Evolutionary conservation across 1,140 invertebrate genomes (phyloP).

Genomic region (Schlechtendalia chinensis): DNA sequence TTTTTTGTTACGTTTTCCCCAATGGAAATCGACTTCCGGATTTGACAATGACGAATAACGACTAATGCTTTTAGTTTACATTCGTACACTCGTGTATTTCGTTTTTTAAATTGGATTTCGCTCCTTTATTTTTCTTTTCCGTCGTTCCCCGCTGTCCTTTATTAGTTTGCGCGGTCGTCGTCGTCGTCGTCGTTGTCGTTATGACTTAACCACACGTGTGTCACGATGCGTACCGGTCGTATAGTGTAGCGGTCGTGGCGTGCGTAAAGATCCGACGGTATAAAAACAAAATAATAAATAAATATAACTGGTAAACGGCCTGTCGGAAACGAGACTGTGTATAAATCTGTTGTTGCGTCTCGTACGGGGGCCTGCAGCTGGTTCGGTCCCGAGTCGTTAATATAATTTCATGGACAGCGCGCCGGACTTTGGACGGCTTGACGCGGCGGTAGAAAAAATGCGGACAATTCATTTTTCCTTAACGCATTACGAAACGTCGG

Average conservation of each 20-base stretch:
- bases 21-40: constrained; percentile 43
- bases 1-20: constrained; percentile 28
- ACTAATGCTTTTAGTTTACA: constrained; percentile 24
- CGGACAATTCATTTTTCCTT: not conserved
- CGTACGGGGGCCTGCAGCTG: not conserved
- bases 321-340: not conserved
- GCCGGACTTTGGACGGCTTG: too few relatives aligned
- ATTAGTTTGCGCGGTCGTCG: not conserved
- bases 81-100: constrained; percentile 21
- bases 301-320: not conserved
- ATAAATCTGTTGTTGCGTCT: not conserved
- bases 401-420: constrained; percentile 11
- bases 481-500: not conserved
- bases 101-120: constrained; percentile 46
- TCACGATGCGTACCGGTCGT: constrained; percentile 8
- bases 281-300: constrained; percentile 10
- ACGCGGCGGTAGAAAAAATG: not conserved
- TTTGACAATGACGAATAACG: constrained; percentile 40
- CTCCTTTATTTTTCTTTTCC: not conserved
- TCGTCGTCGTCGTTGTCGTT: constrained; percentile 21
- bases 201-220: constrained; percentile 40
- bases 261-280: not conserved
- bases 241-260: not conserved
- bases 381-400: not conserved
- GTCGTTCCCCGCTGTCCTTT: not conserved